Conservation (phyloP, 2,113 vertebrate genomes). For the Tichodroma muraria region DNA sequence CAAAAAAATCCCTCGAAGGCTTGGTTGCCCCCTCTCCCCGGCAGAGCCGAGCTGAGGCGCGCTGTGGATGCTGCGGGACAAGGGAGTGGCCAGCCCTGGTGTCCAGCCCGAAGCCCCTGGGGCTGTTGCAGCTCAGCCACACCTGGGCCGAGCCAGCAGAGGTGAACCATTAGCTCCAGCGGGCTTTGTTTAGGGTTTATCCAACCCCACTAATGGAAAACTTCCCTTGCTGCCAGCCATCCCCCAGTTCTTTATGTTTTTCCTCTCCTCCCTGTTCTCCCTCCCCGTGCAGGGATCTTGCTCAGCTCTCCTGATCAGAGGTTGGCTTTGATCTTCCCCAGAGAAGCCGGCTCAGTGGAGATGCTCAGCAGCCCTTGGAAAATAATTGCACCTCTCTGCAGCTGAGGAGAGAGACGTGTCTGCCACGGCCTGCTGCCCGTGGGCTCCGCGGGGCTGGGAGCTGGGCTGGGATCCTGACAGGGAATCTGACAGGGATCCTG, state of each 20-base stretch:
- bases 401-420: not conserved
- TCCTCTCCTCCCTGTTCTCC: not conserved
- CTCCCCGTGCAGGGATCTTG: not conserved
- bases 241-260: not conserved
- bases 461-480: not conserved
- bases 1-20: not conserved
- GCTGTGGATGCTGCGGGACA: not conserved
- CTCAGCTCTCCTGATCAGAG: not conserved
- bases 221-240: not conserved
- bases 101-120: not conserved
- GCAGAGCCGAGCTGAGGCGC: not conserved
- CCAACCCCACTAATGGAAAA: not conserved
- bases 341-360: not conserved
- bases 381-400: not conserved
- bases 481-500: not conserved
- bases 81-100: accelerated
- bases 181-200: not conserved
- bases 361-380: not conserved
- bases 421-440: not conserved
- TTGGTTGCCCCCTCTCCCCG: accelerated
- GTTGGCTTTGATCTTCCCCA: slow-evolving; percentile 6
- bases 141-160: accelerated
- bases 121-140: accelerated
- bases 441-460: accelerated
- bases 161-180: not conserved